Evolutionary conservation across 2,888 invertebrate species (phyloP), one percentile per base, ranked within the genome.

Genomic region (Macrosiphum euphorbiae): DNA sequence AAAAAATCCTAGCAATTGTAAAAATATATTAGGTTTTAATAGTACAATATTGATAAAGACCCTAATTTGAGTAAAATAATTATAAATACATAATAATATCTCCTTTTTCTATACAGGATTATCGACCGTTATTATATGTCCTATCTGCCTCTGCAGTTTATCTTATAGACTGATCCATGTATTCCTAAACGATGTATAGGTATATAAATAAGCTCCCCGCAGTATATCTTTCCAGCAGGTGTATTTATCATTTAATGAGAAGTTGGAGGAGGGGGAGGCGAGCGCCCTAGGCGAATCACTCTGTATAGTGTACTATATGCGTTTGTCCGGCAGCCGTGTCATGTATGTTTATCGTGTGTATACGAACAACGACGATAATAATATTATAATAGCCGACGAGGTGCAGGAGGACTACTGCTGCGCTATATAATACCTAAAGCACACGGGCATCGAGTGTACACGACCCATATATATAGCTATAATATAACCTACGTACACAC

Each of bases 401-500:
- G 87, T 50, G 78, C 85, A 44, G 87, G 87, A 44, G 87, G 87
- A 88, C 87, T 20, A 50, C 87, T 88, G 87, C 52, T 35, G 58
- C 58, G 47, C 55, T 4, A 55, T 55, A 87, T 52, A 52, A 16
- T 52, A 52, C 16, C 5, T 26, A 58, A 35, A 35, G 24, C n/a
- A 67, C 61, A 67, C 47, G n/a, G 16, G 35, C 20, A 78, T 78
- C 20, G 78, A 20, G 8, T 78, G 78, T 78, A 78, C 35, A 78
- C 78, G 78, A 35, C 2, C 35, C 35, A 78, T 44, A 44, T 44
- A n/a, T 67, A 67, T 13, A 67, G 20, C 20, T 35, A 67, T 67
- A 28, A 0, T n/a, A 41, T 88, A 88, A 24, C 26, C 28, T 88
- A 55, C 26, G 41, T 55, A 20, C 8, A 47, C 50, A 50, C 44